A percentile compares a stretch with the other conserved stretches of the same genome.
Conservation (phyloP, 2,888 invertebrate species). For the Ichneumon xanthorius region DNA sequence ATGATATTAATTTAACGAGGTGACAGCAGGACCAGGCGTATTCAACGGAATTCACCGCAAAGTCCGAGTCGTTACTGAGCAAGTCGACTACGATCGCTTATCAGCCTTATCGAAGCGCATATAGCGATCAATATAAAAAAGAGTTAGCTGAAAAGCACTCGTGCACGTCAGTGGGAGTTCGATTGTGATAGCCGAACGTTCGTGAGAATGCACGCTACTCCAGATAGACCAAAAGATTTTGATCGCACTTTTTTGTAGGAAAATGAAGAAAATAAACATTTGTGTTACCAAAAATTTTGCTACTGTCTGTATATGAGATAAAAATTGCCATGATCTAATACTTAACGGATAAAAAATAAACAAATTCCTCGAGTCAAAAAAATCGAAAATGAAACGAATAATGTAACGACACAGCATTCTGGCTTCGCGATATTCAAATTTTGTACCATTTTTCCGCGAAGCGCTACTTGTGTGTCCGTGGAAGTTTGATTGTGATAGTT, state of each 20-base stretch:
- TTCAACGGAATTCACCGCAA: slow-evolving; percentile 45
- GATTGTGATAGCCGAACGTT: neutral
- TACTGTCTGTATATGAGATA: too few relatives aligned
- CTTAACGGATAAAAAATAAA: too few relatives aligned
- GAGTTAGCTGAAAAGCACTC: slow-evolving; percentile 13
- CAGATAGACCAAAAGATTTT: neutral
- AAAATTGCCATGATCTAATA: too few relatives aligned
- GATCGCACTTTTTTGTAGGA: neutral
- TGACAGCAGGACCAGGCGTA: neutral
- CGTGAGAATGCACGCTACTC: neutral
- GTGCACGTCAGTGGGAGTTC: neutral
- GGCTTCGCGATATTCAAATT: too few relatives aligned
- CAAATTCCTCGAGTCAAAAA: neutral
- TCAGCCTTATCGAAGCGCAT: slow-evolving; percentile 60
- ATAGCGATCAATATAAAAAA: slow-evolving; percentile 58
- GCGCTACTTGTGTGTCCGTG: slow-evolving; percentile 1
- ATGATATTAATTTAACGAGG: slow-evolving; percentile 62
- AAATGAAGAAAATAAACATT: neutral
- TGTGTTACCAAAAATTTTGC: neutral
- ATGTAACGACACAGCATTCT: too few relatives aligned
- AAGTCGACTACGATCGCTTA: slow-evolving; percentile 57
- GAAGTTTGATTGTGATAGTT: neutral
- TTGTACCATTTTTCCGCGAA: slow-evolving; percentile 5
- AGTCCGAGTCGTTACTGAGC: slow-evolving; percentile 59
- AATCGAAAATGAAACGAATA: neutral